Evolutionary conservation across 1,140 invertebrate genomes (phyloP).

Genomic region (Ostrea edulis): DNA sequence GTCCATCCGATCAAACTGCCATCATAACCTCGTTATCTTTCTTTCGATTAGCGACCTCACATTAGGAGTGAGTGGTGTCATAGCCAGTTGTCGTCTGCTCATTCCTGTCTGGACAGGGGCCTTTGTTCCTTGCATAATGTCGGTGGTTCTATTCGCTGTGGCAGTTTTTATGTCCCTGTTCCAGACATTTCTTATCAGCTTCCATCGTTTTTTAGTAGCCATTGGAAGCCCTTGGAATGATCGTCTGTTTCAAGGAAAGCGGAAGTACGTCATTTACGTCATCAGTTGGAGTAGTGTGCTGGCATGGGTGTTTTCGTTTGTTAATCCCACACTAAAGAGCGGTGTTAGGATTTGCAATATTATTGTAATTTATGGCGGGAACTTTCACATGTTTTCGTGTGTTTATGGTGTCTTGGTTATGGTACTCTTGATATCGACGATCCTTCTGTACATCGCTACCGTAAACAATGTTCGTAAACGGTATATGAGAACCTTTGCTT

Average conservation of each 20-base stretch:
- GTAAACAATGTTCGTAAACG: constrained; percentile 3
- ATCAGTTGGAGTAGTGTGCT: background rate
- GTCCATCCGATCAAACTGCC: background rate
- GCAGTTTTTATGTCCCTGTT: constrained; percentile 6
- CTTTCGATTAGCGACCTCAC: background rate
- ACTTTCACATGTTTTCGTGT: background rate
- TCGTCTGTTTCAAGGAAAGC: constrained; percentile 9
- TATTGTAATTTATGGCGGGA: background rate
- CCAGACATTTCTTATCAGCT: constrained; percentile 14
- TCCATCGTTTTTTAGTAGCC: background rate
- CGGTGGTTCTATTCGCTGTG: background rate
- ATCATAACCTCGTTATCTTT: constrained; percentile 7
- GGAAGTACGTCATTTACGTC: background rate
- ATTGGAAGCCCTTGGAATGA: background rate
- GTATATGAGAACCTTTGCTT: constrained; percentile 10
- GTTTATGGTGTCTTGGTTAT: background rate
- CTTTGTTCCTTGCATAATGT: background rate
- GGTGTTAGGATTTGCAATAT: background rate
- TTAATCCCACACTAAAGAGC: background rate
- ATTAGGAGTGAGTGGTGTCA: background rate
- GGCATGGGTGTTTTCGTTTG: background rate
- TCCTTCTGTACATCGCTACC: background rate
- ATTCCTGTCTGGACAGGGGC: background rate
- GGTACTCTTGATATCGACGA: background rate
- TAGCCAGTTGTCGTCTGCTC: background rate